Evolutionary conservation across 1,140 invertebrate species (phyloP).

Genomic region (Papilio glaucus): DNA sequence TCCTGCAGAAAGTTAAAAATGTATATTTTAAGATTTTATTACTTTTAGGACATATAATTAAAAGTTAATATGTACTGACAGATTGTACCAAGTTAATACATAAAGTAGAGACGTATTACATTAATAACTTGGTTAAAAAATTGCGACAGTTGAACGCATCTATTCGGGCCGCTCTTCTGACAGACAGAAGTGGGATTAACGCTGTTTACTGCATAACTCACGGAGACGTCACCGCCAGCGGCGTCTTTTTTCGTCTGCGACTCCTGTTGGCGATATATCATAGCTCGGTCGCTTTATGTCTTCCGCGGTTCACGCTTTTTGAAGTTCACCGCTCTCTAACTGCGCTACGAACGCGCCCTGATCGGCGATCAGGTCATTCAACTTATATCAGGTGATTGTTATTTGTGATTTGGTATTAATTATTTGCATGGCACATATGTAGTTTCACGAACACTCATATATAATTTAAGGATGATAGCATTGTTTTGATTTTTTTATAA

Average conservation of each 20-base stretch:
- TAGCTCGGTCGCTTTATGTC: conserved; percentile 58
- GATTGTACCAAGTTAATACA: too few relatives aligned
- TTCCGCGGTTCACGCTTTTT: conserved; percentile 57
- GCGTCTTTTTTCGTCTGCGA: conserved; percentile 70
- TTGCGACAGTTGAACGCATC: conserved; percentile 1
- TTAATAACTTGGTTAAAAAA: too few relatives aligned
- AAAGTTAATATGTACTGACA: too few relatives aligned
- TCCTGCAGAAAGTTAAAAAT: too few relatives aligned
- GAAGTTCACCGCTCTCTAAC: conserved; percentile 39
- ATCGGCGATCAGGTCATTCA: conserved; percentile 16
- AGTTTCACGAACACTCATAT: too few relatives aligned
- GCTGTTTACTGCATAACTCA: conserved; percentile 83
- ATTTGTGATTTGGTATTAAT: too few relatives aligned
- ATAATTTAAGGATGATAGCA: too few relatives aligned
- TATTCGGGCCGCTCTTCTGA: conserved; percentile 44
- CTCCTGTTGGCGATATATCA: conserved; percentile 64
- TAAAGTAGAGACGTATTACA: too few relatives aligned
- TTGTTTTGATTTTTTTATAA: too few relatives aligned
- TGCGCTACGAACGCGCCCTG: conserved; percentile 3
- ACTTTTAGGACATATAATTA: too few relatives aligned
- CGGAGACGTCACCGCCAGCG: conserved; percentile 53
- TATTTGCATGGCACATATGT: too few relatives aligned
- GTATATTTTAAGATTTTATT: too few relatives aligned
- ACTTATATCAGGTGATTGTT: not conserved
- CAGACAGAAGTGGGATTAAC: conserved; percentile 82